phyloP scores from a whole-genome alignment of 2,113 vertebrate species.

The Anhinga anhinga region DNA sequence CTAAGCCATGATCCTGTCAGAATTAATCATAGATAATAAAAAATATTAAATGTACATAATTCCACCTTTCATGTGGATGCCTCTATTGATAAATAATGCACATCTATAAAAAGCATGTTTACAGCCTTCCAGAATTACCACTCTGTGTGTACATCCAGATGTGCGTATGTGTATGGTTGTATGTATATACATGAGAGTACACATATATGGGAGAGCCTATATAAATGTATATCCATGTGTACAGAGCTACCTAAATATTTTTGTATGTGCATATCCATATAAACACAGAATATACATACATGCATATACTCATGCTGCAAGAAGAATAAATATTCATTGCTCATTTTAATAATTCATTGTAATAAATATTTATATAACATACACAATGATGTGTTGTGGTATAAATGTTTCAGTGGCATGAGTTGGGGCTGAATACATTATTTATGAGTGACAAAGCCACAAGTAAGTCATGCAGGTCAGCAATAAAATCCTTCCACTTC shows the following conservation, averaged over 20 bases:
- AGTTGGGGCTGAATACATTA: slow-evolving; percentile 53
- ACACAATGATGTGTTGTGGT: slow-evolving; percentile 58
- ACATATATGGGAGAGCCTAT: background rate
- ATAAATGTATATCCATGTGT: background rate
- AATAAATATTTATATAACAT: slow-evolving; percentile 75
- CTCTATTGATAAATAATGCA: slow-evolving; percentile 46
- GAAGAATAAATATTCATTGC: slow-evolving; percentile 65
- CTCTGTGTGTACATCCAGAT: background rate
- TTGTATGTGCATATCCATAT: background rate
- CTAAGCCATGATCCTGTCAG: background rate
- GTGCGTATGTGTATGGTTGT: too few relatives aligned
- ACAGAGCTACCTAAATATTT: background rate
- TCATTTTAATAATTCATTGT: slow-evolving; percentile 69
- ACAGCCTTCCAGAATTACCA: background rate
- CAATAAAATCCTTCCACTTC: slow-evolving; percentile 42
- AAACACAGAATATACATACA: background rate
- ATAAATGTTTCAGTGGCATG: slow-evolving; percentile 71
- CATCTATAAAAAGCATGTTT: background rate
- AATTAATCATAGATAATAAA: slow-evolving; percentile 5
- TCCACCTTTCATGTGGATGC: background rate
- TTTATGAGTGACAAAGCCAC: slow-evolving; percentile 61
- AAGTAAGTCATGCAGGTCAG: slow-evolving; percentile 55
- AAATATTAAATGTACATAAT: slow-evolving; percentile 34
- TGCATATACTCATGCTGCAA: background rate
- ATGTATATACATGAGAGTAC: background rate